These are phyloP conservation scores for Noturus placidus DNA, from an alignment of 2,113 vertebrate species.

Conservation along the genomic window DNA sequence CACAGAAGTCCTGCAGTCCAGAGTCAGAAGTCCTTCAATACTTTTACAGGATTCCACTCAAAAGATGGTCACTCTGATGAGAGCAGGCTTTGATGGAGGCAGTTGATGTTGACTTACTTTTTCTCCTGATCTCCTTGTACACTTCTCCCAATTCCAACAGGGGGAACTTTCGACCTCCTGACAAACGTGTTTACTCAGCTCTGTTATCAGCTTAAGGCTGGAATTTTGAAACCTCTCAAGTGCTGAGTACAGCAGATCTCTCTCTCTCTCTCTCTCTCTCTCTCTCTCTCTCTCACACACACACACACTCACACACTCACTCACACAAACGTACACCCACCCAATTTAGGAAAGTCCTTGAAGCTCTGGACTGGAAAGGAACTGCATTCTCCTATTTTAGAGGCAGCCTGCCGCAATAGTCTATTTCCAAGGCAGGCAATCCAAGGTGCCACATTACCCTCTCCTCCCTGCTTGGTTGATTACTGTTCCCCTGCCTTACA, in stretches of 20 bases:
- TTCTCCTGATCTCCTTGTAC: constrained; percentile 54
- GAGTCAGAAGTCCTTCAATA: constrained; percentile 16
- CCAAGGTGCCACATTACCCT: constrained; percentile 62
- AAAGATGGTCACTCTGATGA: constrained; percentile 51
- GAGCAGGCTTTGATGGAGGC: constrained; percentile 49
- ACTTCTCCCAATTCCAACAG: constrained; percentile 57
- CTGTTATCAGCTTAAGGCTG: constrained; percentile 57
- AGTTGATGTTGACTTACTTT: constrained; percentile 45
- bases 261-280: constrained; percentile 33
- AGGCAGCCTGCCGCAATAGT: constrained; percentile 63
- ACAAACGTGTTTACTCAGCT: constrained; percentile 51
- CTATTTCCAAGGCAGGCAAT: constrained; percentile 65
- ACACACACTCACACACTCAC: constrained; percentile 44
- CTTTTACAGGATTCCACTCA: constrained; percentile 24
- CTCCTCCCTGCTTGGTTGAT: constrained; percentile 65
- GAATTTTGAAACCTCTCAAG: constrained; percentile 53
- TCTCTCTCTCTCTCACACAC: constrained; percentile 36
- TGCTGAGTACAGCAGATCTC: constrained; percentile 53
- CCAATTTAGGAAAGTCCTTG: constrained; percentile 71
- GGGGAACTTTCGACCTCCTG: constrained; percentile 52
- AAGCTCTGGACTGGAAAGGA: constrained; percentile 64
- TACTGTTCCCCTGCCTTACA: constrained; percentile 23
- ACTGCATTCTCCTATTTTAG: constrained; percentile 62
- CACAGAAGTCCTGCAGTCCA: background rate
- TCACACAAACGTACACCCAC: constrained; percentile 55